Conservation (phyloP, 2,113 vertebrate species). For the Psephotus haematonotus region DNA sequence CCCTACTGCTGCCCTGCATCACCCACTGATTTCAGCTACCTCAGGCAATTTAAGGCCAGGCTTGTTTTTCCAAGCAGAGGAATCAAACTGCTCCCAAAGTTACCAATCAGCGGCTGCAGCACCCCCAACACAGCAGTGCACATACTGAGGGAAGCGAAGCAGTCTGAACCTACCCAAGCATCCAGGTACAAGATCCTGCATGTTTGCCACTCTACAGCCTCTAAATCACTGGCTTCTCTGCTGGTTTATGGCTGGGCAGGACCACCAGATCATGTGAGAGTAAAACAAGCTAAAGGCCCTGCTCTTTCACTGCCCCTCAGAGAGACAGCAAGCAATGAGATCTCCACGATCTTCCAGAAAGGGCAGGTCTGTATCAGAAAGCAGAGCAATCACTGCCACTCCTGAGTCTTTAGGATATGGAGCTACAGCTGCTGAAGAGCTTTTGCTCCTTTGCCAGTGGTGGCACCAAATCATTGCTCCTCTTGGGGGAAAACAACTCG, state of each 20-base stretch:
- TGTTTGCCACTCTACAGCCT: background rate
- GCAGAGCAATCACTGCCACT: background rate
- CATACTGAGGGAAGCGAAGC: accelerated
- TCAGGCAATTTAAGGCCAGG: accelerated
- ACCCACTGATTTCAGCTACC: accelerated
- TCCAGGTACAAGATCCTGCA: background rate
- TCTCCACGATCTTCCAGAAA: background rate
- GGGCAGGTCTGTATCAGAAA: background rate
- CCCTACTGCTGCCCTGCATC: background rate
- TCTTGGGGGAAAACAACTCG: accelerated
- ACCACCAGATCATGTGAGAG: accelerated
- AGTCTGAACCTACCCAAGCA: background rate
- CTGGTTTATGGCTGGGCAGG: background rate
- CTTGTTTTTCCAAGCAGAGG: background rate
- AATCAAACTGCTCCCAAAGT: background rate
- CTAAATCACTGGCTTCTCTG: background rate
- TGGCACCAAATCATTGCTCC: background rate
- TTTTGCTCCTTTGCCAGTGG: background rate
- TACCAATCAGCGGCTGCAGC: background rate
- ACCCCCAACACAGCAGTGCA: accelerated
- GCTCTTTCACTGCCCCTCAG: background rate
- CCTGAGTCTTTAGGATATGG: accelerated
- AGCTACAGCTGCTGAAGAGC: background rate
- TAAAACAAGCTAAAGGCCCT: background rate
- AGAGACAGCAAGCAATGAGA: background rate